Evolutionary conservation across 2,113 vertebrate species (phyloP).

Genomic region (Ondatra zibethicus): DNA sequence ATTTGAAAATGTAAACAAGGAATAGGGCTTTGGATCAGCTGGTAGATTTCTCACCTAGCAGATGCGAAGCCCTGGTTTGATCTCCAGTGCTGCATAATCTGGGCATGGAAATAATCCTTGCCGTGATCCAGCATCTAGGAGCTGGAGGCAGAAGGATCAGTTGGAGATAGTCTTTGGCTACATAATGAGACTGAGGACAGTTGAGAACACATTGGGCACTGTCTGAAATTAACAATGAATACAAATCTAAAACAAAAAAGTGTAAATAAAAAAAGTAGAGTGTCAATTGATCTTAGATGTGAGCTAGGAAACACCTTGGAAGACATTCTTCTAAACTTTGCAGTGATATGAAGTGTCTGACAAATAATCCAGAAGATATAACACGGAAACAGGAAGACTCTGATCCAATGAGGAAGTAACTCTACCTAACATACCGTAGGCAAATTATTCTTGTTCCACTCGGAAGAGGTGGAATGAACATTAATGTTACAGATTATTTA

Average conservation of each 20-base stretch:
- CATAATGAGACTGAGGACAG: neutral
- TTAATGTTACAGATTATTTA: slow-evolving; percentile 27
- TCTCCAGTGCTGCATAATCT: neutral
- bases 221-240: neutral
- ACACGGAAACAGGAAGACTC: neutral
- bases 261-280: neutral
- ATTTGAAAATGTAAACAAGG: neutral
- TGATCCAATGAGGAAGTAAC: slow-evolving; percentile 1
- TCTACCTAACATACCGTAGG: neutral
- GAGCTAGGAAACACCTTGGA: neutral
- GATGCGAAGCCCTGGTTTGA: neutral
- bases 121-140: neutral
- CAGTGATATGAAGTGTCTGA: neutral
- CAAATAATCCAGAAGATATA: neutral
- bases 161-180: neutral
- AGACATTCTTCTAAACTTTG: neutral
- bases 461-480: neutral
- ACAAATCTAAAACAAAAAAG: neutral
- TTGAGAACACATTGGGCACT: neutral
- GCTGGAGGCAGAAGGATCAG: no score
- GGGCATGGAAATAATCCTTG: no score
- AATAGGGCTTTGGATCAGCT: neutral
- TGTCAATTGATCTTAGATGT: neutral
- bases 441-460: slow-evolving; percentile 17
- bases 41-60: neutral